Conservation (phyloP, 2,113 vertebrate species). For the Burhinus bistriatus region DNA sequence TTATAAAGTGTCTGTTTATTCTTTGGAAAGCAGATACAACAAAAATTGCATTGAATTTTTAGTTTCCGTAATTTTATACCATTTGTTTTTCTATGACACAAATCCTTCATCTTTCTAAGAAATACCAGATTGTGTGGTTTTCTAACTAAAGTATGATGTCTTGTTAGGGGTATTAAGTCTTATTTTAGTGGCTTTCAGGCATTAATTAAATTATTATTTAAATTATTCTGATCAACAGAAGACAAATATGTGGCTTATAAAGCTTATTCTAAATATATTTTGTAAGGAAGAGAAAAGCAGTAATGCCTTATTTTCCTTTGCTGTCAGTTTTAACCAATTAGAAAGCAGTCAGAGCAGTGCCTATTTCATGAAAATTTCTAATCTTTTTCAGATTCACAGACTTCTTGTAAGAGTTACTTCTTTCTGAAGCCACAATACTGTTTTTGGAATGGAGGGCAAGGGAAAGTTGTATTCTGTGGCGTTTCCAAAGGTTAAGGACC, state of each 20-base stretch:
- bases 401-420: not conserved
- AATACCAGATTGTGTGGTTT: conserved; percentile 4
- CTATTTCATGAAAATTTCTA: conserved; percentile 1
- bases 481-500: not conserved
- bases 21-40: not conserved
- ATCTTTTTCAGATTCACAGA: not conserved
- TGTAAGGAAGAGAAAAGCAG: not conserved
- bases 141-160: not conserved
- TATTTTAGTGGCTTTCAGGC: not conserved
- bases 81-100: not conserved
- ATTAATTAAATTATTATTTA: conserved; percentile 25
- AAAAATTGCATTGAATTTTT: not conserved
- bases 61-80: not conserved
- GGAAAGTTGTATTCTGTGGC: not conserved
- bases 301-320: not conserved
- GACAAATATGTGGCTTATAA: not conserved
- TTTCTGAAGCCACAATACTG: not conserved
- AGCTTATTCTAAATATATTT: conserved; percentile 14
- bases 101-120: not conserved
- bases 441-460: not conserved
- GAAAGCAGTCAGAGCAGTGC: conserved; percentile 2
- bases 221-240: conserved; percentile 26
- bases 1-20: not conserved
- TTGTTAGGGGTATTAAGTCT: not conserved
- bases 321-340: conserved; percentile 6